Base-by-base conservation (phyloP, 2,797 vertebrate species). In the Microcaecilia unicolor region DNA sequence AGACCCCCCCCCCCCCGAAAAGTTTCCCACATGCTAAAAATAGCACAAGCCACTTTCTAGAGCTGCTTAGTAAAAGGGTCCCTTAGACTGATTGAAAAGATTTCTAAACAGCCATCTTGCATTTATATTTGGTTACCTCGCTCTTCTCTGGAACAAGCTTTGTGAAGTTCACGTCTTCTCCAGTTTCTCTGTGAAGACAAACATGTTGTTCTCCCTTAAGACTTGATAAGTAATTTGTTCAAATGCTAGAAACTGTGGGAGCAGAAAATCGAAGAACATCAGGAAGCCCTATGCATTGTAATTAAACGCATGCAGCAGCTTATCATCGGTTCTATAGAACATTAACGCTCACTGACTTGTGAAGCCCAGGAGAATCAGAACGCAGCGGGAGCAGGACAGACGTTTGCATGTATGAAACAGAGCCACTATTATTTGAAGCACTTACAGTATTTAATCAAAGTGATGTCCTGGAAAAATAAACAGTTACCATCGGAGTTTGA, bases 311-410 rank as follows among this genome's bases (percentile, higher is more conserved):
- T 61, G 35, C 56, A 58, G 50, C 51, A 59, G 54, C 37, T 43
- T 51, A 32, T 58, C 64, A 43, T 64, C 55, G n/a, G n/a, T n/a
- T 51, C 51, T 29, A 37, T 25, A 16, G 41, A 30, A 26, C 51
- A 51, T 61, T 61, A 66, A 68, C 53, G 39, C 31, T 58, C 29
- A 22, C 44, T 66, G 63, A 69, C 55, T 55, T 51, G 51, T 55
- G 48, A 73, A 62, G 38, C 61, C 57, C 64, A n/a, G 12, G 55
- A 55, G 68, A 61, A 12, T 31, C 22, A 46, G 52, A 48, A 35
- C 37, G 57, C 39, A 49, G 31, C 57, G 57, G 61, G 34, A 35
- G 68, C 57, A 37, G 51, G 26, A 28, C 31, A 67, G 69, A 59
- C 55, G 55, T 59, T 67, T 62, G 42, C 62, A 61, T 62, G 62